Percentiles rank a stretch among this genome's conserved stretches.
These are phyloP conservation scores for Zaprionus vittiger DNA, from an alignment of 1,140 invertebrate genomes.

Conservation along the genomic window DNA sequence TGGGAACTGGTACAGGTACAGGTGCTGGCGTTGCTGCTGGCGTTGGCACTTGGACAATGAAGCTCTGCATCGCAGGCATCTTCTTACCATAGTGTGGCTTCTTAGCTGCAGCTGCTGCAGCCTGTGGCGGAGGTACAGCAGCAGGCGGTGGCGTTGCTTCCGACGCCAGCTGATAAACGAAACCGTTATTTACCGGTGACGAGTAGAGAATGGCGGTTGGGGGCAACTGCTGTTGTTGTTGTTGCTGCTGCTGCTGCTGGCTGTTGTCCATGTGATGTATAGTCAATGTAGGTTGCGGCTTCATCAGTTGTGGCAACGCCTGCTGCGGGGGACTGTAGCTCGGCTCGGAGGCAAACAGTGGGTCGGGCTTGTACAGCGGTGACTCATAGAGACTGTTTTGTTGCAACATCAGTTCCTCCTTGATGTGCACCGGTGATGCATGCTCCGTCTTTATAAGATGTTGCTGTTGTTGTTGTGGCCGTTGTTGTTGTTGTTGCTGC, in stretches of 20 bases:
- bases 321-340: slow-evolving; percentile 43
- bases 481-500: slow-evolving; percentile 18
- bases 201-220: slow-evolving; percentile 31
- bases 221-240: not conserved
- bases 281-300: slow-evolving; percentile 63
- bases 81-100: slow-evolving; percentile 33
- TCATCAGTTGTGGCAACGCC: slow-evolving; percentile 34
- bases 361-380: slow-evolving; percentile 64
- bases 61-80: slow-evolving; percentile 45
- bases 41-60: slow-evolving; percentile 55
- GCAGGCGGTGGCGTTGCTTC: slow-evolving; percentile 34
- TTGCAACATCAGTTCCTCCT: slow-evolving; percentile 58
- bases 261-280: slow-evolving; percentile 66
- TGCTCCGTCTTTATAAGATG: slow-evolving; percentile 60
- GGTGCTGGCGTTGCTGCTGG: slow-evolving; percentile 41
- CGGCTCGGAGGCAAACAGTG: slow-evolving; percentile 62
- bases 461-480: slow-evolving; percentile 18
- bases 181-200: slow-evolving; percentile 44
- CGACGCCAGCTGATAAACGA: slow-evolving; percentile 57
- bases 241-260: not conserved
- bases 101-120: slow-evolving; percentile 16
- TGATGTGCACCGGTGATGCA: slow-evolving; percentile 60
- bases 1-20: slow-evolving; percentile 83
- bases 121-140: not conserved
- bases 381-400: slow-evolving; percentile 28